These are phyloP conservation scores for Ophion ventricosus DNA, from an alignment of 2,888 invertebrate species.

Conservation along the genomic window DNA sequence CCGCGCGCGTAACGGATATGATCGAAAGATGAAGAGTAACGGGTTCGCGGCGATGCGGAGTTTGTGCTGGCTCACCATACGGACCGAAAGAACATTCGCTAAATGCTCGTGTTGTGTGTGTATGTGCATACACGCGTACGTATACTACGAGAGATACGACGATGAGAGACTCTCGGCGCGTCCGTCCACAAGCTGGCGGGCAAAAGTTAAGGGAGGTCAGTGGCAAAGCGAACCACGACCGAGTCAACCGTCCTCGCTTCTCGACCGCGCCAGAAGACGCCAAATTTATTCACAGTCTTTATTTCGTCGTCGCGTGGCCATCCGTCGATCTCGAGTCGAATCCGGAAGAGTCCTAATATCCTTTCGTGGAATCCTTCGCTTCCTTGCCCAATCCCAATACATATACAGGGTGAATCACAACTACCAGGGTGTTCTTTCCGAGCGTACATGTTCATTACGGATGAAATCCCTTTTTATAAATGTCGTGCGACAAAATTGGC, in stretches of 20 bases:
- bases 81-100: conserved; percentile 26
- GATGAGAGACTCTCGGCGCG: conserved; percentile 37
- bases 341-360: neutral
- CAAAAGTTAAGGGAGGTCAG: conserved; percentile 76
- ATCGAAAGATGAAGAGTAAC: conserved; percentile 30
- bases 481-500: too few species aligned
- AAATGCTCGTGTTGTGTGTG: conserved; percentile 22
- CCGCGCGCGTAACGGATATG: neutral
- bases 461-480: too few species aligned
- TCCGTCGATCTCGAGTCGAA: neutral
- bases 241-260: conserved; percentile 35
- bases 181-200: conserved; percentile 48
- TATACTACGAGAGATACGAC: conserved; percentile 31
- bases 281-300: conserved; percentile 63
- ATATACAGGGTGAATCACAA: neutral
- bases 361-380: neutral
- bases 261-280: conserved; percentile 18
- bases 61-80: conserved; percentile 22
- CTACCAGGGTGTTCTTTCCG: too few species aligned
- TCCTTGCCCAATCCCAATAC: neutral
- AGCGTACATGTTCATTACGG: too few species aligned
- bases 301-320: conserved; percentile 34
- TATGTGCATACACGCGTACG: neutral
- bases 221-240: conserved; percentile 70
- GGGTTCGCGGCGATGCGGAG: conserved; percentile 17